Evolutionary conservation across 2,888 invertebrate species (phyloP).

Genomic region (Xestia xanthographa): DNA sequence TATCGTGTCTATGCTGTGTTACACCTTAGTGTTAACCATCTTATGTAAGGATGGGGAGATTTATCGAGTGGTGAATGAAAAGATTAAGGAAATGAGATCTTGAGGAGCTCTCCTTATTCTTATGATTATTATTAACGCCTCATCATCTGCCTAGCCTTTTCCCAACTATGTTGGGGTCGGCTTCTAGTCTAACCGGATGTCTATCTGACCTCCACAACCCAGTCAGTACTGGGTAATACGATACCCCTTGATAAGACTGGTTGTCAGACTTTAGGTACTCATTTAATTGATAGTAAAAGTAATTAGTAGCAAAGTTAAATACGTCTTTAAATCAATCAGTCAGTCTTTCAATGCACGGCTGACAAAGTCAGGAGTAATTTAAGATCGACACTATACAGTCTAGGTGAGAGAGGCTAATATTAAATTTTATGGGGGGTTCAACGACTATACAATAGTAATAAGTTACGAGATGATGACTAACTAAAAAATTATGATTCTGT

Average conservation of each 20-base stretch:
- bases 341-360: too few species aligned
- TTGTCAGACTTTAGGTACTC: too few species aligned
- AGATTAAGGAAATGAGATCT: neutral
- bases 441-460: neutral
- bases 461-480: too few species aligned
- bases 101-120: neutral
- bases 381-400: neutral
- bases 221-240: neutral
- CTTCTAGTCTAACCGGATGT: too few species aligned
- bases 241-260: neutral
- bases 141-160: neutral
- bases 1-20: conserved; percentile 19
- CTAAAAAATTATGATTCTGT: too few species aligned
- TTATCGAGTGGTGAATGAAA: neutral
- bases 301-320: too few species aligned
- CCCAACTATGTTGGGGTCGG: neutral
- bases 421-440: neutral
- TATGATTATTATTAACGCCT: too few species aligned
- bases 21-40: conserved; percentile 33
- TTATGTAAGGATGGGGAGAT: neutral
- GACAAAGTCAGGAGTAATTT: neutral
- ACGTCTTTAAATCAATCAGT: too few species aligned
- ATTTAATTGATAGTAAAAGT: too few species aligned
- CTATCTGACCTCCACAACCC: neutral
- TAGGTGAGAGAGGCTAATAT: neutral